Conservation (phyloP, 2,888 invertebrate species). For the Tetheella fluctuosa region DNA sequence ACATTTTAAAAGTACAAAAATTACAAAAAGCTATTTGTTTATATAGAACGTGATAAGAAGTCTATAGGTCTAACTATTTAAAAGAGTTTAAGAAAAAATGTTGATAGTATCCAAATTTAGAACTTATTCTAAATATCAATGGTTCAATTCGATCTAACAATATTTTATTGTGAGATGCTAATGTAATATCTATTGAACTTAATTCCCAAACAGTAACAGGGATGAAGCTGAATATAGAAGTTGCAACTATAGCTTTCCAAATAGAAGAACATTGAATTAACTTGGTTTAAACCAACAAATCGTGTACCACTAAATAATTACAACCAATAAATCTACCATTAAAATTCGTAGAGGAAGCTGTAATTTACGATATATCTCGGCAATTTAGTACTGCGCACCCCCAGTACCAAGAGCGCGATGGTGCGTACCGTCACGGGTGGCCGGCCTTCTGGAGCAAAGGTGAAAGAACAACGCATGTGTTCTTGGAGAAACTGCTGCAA, state of each 20-base stretch:
- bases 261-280: neutral
- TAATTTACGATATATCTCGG: conserved; percentile 41
- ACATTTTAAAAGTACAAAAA: too few species aligned
- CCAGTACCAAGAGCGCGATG: conserved; percentile 43
- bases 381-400: conserved; percentile 31
- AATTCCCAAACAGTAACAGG: too few species aligned
- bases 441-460: conserved; percentile 78
- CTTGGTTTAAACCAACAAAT: conserved; percentile 18
- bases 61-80: too few species aligned
- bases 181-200: too few species aligned
- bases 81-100: too few species aligned
- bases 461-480: conserved; percentile 68
- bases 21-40: too few species aligned
- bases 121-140: too few species aligned
- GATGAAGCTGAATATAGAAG: neutral
- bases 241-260: neutral
- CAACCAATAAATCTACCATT: conserved; percentile 33
- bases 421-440: conserved; percentile 73
- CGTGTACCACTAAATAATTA: conserved; percentile 7
- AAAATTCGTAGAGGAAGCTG: conserved; percentile 50
- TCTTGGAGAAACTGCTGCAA: conserved; percentile 36
- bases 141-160: too few species aligned
- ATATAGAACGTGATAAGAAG: too few species aligned
- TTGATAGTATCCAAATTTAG: too few species aligned
- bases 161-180: too few species aligned